These are phyloP conservation scores for Blennius ocellaris DNA, from an alignment of 2,113 vertebrate species.

Conservation along the genomic window DNA sequence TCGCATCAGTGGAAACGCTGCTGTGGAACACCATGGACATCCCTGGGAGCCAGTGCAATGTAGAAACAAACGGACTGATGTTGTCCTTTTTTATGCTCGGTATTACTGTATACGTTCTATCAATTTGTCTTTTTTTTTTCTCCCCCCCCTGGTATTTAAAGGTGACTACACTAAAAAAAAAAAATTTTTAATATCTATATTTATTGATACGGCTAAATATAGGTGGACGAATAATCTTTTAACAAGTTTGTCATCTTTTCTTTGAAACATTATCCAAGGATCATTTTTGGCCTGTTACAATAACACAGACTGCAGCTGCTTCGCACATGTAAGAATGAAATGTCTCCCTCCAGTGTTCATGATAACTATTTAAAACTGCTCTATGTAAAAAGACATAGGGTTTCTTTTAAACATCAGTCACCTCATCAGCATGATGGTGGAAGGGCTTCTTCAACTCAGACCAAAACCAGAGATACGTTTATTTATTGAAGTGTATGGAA, in stretches of 20 bases:
- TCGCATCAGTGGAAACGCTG: conserved; percentile 66
- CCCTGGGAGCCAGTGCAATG: conserved; percentile 80
- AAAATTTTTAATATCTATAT: too few species aligned
- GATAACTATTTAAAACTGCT: conserved; percentile 22
- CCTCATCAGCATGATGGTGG: background rate
- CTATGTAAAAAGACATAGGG: background rate
- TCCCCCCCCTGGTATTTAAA: conserved; percentile 77
- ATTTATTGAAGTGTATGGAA: conserved; percentile 15
- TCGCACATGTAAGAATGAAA: conserved; percentile 55
- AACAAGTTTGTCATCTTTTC: conserved; percentile 39
- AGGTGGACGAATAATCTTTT: conserved; percentile 52
- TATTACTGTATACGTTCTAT: conserved; percentile 63
- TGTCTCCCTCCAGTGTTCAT: conserved; percentile 75
- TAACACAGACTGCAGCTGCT: conserved; percentile 31
- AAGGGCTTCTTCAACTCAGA: background rate
- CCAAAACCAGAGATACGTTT: conserved; percentile 21
- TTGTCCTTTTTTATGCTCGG: conserved; percentile 52
- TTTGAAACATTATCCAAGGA: conserved; percentile 22
- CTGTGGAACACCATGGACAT: conserved; percentile 64
- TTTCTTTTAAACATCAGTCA: too few species aligned
- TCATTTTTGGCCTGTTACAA: conserved; percentile 18
- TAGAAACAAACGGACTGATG: conserved; percentile 73
- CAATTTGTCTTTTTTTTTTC: conserved; percentile 52
- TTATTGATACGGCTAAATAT: conserved; percentile 72
- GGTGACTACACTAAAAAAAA: conserved; percentile 48